Base-by-base conservation (phyloP, 2,113 vertebrate species). In the Oncorhynchus masou region DNA sequence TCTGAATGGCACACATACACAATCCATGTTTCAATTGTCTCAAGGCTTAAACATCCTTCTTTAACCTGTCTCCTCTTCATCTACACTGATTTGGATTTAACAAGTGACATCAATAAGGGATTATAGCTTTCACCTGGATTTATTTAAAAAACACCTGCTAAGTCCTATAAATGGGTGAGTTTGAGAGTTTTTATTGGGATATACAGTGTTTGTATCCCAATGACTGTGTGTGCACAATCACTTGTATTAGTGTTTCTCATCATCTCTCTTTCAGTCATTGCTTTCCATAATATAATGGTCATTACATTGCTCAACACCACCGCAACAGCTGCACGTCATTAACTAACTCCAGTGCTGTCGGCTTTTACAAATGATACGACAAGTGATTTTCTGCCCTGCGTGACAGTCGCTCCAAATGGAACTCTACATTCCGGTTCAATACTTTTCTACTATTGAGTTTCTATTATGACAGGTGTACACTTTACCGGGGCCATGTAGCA, bases 61-160 rank as follows among this genome's bases (percentile, higher is more conserved):
- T 45, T 45, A 45, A 45, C 39, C 39, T 0, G 39, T 45, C 9
- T 45, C 39, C 39, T 45, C 39, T 2, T 9, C 39, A 45, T 45
- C 39, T 45, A 45, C 39, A 45, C 39, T 11, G 39, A 45, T 45
- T 45, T 45, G 9, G 39, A 45, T 45, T 45, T 45, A 45, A 45
- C 39, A 45, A 12, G 9, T 11, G 9, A 45, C 39, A 45, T 45
- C 39, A 45, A 45, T 45, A 11, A 45, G 39, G 39, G 39, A 45
- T 45, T 11, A 45, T 45, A 45, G 39, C 39, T 3, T 11, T 45
- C 39, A 45, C 9, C 39, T 45, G 9, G 9, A 11, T 11, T 39
- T 48, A 20, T 60, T 39, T 62, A 39, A 49, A 13, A 77, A 16
- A 19, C 65, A 64, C 51, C 72, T 75, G 78, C 68, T 49, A 27